These are phyloP conservation scores for Chitala chitala DNA, from an alignment of 2,113 vertebrate species.

Conservation along the genomic window DNA sequence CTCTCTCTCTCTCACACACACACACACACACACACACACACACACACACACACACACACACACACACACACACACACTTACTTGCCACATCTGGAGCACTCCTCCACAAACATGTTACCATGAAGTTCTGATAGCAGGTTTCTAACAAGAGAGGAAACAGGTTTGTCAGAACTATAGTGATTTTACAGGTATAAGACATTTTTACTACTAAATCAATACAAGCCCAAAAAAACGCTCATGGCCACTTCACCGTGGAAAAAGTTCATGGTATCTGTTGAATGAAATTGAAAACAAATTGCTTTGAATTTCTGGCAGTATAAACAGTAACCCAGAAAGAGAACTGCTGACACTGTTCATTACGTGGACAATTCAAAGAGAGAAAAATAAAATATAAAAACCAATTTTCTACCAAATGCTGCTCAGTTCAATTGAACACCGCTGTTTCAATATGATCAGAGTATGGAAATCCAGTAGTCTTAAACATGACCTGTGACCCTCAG, in stretches of 20 bases:
- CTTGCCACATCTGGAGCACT: constrained; percentile 93
- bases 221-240: too few species aligned
- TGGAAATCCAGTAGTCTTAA: too few species aligned
- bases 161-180: neutral
- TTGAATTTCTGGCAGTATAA: too few species aligned
- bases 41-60: too few species aligned
- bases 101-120: constrained; percentile 97
- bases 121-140: constrained; percentile 89
- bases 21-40: neutral
- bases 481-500: neutral
- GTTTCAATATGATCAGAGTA: too few species aligned
- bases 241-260: too few species aligned
- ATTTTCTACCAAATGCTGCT: neutral
- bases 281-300: too few species aligned
- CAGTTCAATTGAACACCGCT: neutral
- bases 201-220: too few species aligned
- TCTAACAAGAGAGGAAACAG: constrained; percentile 51
- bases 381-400: neutral
- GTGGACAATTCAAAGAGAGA: neutral
- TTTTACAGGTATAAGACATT: neutral
- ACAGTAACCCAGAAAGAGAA: too few species aligned
- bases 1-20: too few species aligned
- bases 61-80: constrained; percentile 41
- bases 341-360: neutral
- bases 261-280: too few species aligned